Evolutionary conservation across 37 sponge, comb jelly and placozoan genomes (phyloP), one percentile per base, ranked within the genome.

Genomic region (Trichoplax adhaerens): DNA sequence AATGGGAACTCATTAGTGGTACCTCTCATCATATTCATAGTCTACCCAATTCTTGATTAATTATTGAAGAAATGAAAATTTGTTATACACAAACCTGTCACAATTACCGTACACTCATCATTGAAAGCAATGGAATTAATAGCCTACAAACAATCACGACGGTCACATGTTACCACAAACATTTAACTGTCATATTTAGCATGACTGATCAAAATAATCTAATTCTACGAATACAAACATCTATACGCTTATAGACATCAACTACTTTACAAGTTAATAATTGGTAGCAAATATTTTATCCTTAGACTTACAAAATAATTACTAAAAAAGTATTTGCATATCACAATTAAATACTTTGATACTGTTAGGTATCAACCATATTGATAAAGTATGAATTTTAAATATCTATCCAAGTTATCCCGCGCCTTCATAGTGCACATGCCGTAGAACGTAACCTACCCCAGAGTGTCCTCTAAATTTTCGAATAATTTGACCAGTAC

Each of bases 91-190:
- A 12, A 52, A 88, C 89, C 93, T 68, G 93, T 83, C 63, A 92
- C 29, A 8, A 85, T 70, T 1, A 92, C 48, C 8, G 86, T 74
- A 2, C 84, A 68, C 1, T 92, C 93, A 5, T 76, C 78, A 63
- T 92, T 92, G 66, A 92, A 85, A 58, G 77, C 79, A 12, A 88
- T 81, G 62, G 86, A 82, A 58, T 92, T 92, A n/a, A 92, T 76
- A 56, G 83, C 74, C 86, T 92, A 71, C 55, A 73, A 53, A 68
- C 4, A 0, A 81, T 4, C 2, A 57, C 48, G 29, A 29, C 29
- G 29, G 29, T 29, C 29, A 29, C 29, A 29, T 29, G 29, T 29
- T 29, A 29, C 29, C 29, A 29, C 29, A 29, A 29, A 29, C 29
- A 29, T 29, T 29, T 29, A 29, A 29, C 29, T 29, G 29, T 29